These are phyloP conservation scores for Unio pictorum DNA, from an alignment of 2,888 invertebrate genomes.

Conservation along the genomic window DNA sequence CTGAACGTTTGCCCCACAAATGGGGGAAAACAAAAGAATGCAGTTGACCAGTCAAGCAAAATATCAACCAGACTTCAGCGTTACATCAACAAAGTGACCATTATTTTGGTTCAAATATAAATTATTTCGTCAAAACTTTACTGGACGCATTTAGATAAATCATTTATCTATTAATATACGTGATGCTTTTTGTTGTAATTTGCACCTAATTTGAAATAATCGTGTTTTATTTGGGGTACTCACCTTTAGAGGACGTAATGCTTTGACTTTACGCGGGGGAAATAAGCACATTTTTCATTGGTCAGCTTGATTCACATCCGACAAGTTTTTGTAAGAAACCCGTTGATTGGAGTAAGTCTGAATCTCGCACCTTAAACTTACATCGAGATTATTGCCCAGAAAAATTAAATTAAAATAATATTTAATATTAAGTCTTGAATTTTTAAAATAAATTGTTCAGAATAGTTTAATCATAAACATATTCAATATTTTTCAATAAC, in stretches of 20 bases:
- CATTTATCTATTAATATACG: constrained; percentile 13
- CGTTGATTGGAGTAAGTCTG: constrained; percentile 17
- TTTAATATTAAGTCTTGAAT: no score
- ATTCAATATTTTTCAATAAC: no score
- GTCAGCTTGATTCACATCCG: constrained; percentile 14
- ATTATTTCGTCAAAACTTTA: constrained; percentile 5
- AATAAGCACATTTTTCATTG: constrained; percentile 43
- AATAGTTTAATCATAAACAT: no score
- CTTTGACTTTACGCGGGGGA: constrained; percentile 59
- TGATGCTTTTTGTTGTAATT: constrained; percentile 6
- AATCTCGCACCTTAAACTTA: constrained; percentile 10
- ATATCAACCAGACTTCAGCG: no score
- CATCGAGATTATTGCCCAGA: background rate
- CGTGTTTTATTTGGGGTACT: constrained; percentile 33
- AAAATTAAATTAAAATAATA: background rate
- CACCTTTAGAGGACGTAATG: constrained; percentile 51
- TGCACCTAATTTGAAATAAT: constrained; percentile 14
- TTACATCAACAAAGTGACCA: background rate
- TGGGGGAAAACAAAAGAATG: constrained; percentile 19
- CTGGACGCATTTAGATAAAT: constrained; percentile 18
- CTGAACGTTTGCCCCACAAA: constrained; percentile 14
- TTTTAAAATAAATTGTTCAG: no score
- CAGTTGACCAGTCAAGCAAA: no score
- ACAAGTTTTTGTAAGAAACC: constrained; percentile 15
- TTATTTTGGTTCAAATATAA: background rate